Evolutionary conservation across 1,140 invertebrate genomes (phyloP), one percentile per base, ranked within the genome.

Genomic region (Plutomurus gul): DNA sequence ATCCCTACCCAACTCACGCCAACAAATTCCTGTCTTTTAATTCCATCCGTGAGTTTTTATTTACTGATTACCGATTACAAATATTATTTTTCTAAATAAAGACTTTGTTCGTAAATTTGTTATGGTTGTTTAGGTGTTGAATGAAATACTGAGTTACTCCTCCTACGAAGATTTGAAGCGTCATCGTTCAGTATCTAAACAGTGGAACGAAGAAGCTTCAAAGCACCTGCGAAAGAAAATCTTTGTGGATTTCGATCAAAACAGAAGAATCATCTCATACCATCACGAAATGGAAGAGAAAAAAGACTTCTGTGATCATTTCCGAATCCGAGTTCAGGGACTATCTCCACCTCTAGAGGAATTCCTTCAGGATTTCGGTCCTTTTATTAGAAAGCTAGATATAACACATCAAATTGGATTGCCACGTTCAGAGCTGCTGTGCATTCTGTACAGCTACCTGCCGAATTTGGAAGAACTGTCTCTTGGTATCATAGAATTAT

Each of bases 141-240:
- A 65, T 65, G 56, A 65, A 65, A 65, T 65, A 65, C 8, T 65
- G 10, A 65, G 56, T 27, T 65, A 65, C 36, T 75, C 47, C 3
- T 75, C 73, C 3, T 37, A 40, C 13, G 4, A 30, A 30, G 73
- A 75, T 20, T 18, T 75, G 25, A 75, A 75, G 18, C n/a, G 30
- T 11, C 43, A 75, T 3, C 73, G 73, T 0, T 27, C 11, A n/a
- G 73, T 75, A 3, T 49, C 43, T 20, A 46, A 36, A 6, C 27
- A 40, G n/a, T 75, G 73, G 73, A 51, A 51, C 13, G 46, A 75
- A 49, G 73, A 46, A 13, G 47, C 47, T 49, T 22, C 18, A 3
- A 72, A 72, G 13, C 40, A 40, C 16, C 18, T 72, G 0, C 22
- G 71, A 30, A 47, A 73, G 11, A 73, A 73, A 25, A 43, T 73